Evolutionary conservation across 2,113 vertebrate genomes (phyloP).

Genomic region (Puma concolor): DNA sequence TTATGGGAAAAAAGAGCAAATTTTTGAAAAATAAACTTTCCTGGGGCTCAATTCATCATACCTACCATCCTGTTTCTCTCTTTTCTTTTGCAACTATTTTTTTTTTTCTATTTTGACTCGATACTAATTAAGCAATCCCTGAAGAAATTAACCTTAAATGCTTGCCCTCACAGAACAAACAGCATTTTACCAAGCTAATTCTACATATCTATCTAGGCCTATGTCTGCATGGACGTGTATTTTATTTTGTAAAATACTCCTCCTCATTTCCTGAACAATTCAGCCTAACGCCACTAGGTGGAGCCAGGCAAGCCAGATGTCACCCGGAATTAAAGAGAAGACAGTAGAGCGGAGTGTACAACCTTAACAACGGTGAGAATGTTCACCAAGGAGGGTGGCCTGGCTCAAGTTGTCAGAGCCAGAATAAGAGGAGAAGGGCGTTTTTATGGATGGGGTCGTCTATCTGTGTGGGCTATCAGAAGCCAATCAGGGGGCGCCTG

Average conservation of each 20-base stretch:
- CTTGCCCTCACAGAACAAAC: neutral
- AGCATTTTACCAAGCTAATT: neutral
- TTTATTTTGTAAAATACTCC: constrained; percentile 35
- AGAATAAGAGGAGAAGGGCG: neutral
- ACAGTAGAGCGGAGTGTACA: neutral
- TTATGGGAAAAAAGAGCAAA: neutral
- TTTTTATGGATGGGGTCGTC: neutral
- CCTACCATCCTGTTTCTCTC: neutral
- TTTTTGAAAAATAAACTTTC: neutral
- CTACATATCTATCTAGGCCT: neutral
- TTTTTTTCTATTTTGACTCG: neutral
- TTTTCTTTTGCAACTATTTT: neutral
- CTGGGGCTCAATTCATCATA: neutral
- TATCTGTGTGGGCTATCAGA: too few species aligned
- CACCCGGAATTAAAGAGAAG: neutral
- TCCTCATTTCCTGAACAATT: neutral
- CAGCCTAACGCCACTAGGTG: neutral
- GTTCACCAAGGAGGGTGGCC: neutral
- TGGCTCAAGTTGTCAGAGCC: neutral
- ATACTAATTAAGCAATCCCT: neutral
- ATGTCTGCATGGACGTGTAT: neutral
- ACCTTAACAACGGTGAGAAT: neutral
- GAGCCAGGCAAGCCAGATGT: neutral
- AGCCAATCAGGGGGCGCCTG: too few species aligned
- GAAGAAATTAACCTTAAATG: neutral